phyloP scores from a whole-genome alignment of 2,113 vertebrate species.

The Chunga burmeisteri region DNA sequence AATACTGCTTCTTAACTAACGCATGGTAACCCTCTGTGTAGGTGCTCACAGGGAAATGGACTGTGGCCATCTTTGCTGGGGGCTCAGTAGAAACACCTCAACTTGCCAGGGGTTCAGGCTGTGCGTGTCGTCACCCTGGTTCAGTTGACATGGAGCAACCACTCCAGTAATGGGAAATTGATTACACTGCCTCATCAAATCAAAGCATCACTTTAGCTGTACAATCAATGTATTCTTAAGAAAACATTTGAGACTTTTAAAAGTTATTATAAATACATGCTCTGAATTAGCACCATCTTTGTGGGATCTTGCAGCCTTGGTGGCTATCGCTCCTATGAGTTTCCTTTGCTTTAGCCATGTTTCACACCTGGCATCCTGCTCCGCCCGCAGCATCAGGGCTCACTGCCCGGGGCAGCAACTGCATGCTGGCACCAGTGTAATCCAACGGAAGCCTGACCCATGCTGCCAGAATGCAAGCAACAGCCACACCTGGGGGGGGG shows the following conservation, averaged over 20 bases:
- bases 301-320: neutral
- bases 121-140: neutral
- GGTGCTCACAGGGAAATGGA: neutral
- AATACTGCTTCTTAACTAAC: neutral
- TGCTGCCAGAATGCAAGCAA: neutral
- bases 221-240: neutral
- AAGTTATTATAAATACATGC: neutral
- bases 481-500: neutral
- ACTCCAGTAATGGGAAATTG: too few species aligned
- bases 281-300: neutral
- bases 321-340: neutral
- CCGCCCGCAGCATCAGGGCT: neutral
- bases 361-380: neutral
- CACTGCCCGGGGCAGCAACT: neutral
- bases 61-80: neutral
- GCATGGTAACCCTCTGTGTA: neutral
- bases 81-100: neutral
- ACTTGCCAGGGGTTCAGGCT: neutral
- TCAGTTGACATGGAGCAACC: neutral
- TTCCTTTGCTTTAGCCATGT: neutral
- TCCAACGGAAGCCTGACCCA: neutral
- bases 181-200: neutral
- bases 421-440: too few species aligned
- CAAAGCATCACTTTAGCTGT: neutral
- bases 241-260: neutral